Evolutionary conservation across 2,888 invertebrate species (phyloP).

Genomic region (Lymantria dispar): DNA sequence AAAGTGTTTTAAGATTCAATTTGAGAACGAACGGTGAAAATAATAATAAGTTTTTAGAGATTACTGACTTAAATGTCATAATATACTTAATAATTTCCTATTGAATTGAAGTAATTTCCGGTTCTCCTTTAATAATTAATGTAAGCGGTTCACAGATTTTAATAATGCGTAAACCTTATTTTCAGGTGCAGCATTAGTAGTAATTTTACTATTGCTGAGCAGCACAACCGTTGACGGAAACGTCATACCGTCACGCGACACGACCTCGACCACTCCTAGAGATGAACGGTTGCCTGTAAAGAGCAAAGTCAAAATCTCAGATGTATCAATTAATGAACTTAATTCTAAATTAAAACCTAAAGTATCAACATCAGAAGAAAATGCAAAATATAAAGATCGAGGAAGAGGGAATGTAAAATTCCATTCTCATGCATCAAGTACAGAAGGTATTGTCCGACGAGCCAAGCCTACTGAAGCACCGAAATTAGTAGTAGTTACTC

Average conservation of each 20-base stretch:
- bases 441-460: conserved; percentile 49
- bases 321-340: conserved; percentile 67
- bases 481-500: conserved; percentile 63
- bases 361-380: conserved; percentile 68
- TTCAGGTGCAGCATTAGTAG: conserved; percentile 77
- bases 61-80: neutral
- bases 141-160: too few relatives aligned
- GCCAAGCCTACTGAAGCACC: conserved; percentile 48
- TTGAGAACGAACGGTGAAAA: too few relatives aligned
- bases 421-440: conserved; percentile 52
- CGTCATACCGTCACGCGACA: conserved; percentile 55
- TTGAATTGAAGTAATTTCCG: too few relatives aligned
- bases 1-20: too few relatives aligned
- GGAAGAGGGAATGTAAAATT: conserved; percentile 61
- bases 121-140: too few relatives aligned
- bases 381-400: conserved; percentile 74
- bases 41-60: too few relatives aligned
- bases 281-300: conserved; percentile 45
- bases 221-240: conserved; percentile 58
- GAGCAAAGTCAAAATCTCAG: conserved; percentile 51
- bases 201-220: conserved; percentile 69
- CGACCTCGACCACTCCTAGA: conserved; percentile 50
- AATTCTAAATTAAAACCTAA: conserved; percentile 45
- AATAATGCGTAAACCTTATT: conserved; percentile 18
- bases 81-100: too few relatives aligned